Base-by-base conservation (phyloP, 2,888 invertebrate genomes). In the Neria commutata region DNA sequence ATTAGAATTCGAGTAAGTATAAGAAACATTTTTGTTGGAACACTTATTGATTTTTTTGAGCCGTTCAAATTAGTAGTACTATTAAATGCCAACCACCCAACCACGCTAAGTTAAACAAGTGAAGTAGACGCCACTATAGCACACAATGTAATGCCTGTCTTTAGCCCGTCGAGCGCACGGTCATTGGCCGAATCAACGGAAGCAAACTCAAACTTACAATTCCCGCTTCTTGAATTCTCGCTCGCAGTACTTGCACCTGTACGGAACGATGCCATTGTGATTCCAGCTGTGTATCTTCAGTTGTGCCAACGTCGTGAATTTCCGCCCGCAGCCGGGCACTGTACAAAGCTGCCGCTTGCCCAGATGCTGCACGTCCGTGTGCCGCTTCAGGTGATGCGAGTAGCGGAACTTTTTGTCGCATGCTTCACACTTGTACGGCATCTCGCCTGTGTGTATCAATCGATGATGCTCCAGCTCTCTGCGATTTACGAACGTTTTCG, bases 321-420 rank as follows among this genome's bases (percentile, higher is more conserved):
- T 65, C 3, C 65, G 60, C 1, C 66, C 66, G 49, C 77, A 78
- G 49, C 68, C 46, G 0, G 58, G 50, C 17, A 56, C 58, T 1
- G 59, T 51, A 40, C 77, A 77, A 5, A 55, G 51, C 34, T 66
- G 67, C 5, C 66, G 67, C 1, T 61, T 62, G 3, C 58, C 63
- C 8, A 60, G 55, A 54, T 77, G 77, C 1, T 62, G 56, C 2
- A 69, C 67, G 14, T 73, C 74, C 58, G 67, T 72, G 60, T 77
- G 77, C 1, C 76, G 68, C 23, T 71, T 73, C 45, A 77, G 47
- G 54, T 78, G 78, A 62, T 75, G 73, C 21, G 71, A 65, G 54
- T 69, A 77, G 26, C 65, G 69, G 37, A 75, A 77, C 4, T 63
- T 66, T 59, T 75, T 76, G 0, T 49, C 52, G 48, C 78, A 77